Evolutionary conservation across 2,113 vertebrate genomes (phyloP), one percentile per base, ranked within the genome.

Genomic region (Hemibagrus wyckioides): DNA sequence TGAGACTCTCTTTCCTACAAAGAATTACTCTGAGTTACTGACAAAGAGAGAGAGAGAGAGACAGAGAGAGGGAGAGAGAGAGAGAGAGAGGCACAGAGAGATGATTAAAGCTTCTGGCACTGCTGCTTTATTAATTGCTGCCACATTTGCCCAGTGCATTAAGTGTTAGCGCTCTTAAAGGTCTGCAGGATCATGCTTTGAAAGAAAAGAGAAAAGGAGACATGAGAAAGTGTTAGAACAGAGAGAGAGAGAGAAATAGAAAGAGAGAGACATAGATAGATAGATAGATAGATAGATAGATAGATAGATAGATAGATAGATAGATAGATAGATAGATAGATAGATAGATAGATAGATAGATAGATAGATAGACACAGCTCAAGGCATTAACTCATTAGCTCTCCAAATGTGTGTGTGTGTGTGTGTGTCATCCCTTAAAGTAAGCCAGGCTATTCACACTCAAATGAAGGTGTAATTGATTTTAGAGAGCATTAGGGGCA

Each of bases 71-170:
- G 21, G 76, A 75, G 30, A 76, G 28, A 69, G 65, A 73, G 33
- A 59, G 59, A 50, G 36, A 36, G 36, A 57, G 17, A 30, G 54
- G 85, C 19, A 84, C 30, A 61, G 84, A 65, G 83, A 86, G 83
- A 87, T 75, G 41, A 90, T 88, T 90, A 90, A 88, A 88, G 85
- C 59, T 75, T 76, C 56, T 88, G 76, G 89, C 80, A 82, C 39
- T 9, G 76, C 85, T 44, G 84, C 84, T 88, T 86, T 85, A 87
- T 87, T 88, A 88, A 87, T 86, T 57, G 87, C 85, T 82, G 75
- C 85, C 88, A 33, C 88, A 87, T 88, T 88, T 86, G 85, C 67
- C 82, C 83, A 63, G 87, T 84, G 89, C 89, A 88, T 80, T 88
- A 88, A 86, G 73, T 84, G 65, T 83, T 86, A 81, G 63, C 19